phyloP scores from a whole-genome alignment of 2,888 invertebrate genomes.

The Noctua pronuba region DNA sequence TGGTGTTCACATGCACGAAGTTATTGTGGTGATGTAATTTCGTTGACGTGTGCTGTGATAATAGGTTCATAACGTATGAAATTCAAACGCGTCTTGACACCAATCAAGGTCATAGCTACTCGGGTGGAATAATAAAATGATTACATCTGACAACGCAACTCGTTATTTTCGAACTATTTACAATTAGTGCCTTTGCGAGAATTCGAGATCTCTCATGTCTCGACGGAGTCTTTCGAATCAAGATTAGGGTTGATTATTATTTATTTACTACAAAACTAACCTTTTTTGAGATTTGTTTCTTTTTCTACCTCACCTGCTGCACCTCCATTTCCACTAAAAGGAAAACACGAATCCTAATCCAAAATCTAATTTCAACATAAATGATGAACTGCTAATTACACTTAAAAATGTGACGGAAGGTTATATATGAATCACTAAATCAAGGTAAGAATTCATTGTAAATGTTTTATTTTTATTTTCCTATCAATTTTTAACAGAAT shows the following conservation, averaged over 20 bases:
- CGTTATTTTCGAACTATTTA: conserved; percentile 8
- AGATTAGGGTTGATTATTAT: not conserved
- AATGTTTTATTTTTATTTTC: not conserved
- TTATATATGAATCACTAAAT: conserved; percentile 12
- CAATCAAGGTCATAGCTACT: conserved; percentile 74
- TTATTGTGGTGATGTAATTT: conserved; percentile 67
- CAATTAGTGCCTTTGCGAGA: not conserved
- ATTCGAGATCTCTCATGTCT: not conserved
- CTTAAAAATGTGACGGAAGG: not conserved
- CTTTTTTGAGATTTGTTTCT: not conserved
- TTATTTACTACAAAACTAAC: not conserved
- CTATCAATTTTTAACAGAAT: conserved; percentile 21
- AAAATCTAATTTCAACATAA: conserved; percentile 13
- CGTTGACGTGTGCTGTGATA: conserved; percentile 67
- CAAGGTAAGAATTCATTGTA: conserved; percentile 24
- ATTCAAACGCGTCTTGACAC: conserved; percentile 66
- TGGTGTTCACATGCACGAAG: conserved; percentile 29
- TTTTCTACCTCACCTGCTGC: not conserved
- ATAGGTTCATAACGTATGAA: conserved; percentile 67
- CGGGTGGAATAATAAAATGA: conserved; percentile 67
- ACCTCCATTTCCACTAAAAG: conserved; percentile 10
- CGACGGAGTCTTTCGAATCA: not conserved
- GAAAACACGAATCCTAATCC: not conserved
- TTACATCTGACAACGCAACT: conserved; percentile 40
- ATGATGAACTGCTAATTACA: conserved; percentile 3